phyloP scores from a whole-genome alignment of 2,888 invertebrate species.

The Doris montereyensis region DNA sequence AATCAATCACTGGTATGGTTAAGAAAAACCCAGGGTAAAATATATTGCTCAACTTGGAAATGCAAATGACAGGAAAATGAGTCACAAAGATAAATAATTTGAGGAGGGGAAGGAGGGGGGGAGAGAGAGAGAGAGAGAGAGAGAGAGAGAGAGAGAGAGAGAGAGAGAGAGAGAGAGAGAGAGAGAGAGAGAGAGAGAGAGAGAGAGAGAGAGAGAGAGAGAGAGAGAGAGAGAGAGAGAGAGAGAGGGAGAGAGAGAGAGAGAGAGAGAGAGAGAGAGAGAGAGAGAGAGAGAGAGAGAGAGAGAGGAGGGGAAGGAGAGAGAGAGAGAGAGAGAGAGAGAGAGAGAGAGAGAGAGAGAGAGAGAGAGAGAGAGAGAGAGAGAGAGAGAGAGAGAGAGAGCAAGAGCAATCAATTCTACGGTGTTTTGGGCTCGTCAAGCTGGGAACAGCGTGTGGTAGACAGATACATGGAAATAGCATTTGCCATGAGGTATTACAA shows the following conservation, averaged over 20 bases:
- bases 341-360: not conserved
- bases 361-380: too few species aligned
- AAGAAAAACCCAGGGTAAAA: not conserved
- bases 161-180: constrained; percentile 4
- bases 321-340: too few species aligned
- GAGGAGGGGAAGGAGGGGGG: not conserved
- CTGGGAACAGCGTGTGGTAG: too few species aligned
- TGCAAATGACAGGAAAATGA: too few species aligned
- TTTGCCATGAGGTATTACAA: too few species aligned
- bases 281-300: not conserved
- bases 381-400: not conserved
- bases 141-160: not conserved
- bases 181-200: constrained; percentile 23
- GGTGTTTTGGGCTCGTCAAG: too few species aligned
- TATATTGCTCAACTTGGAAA: not conserved
- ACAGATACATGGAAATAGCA: too few species aligned
- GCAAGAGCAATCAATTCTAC: too few species aligned
- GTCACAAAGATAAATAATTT: too few species aligned
- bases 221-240: not conserved
- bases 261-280: not conserved
- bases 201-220: constrained; percentile 29
- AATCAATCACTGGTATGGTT: too few species aligned
- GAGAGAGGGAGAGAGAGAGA: not conserved
- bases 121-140: not conserved
- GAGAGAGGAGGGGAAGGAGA: not conserved